phyloP scores from a whole-genome alignment of 1,140 invertebrate genomes.

The Apolygus lucorum region DNA sequence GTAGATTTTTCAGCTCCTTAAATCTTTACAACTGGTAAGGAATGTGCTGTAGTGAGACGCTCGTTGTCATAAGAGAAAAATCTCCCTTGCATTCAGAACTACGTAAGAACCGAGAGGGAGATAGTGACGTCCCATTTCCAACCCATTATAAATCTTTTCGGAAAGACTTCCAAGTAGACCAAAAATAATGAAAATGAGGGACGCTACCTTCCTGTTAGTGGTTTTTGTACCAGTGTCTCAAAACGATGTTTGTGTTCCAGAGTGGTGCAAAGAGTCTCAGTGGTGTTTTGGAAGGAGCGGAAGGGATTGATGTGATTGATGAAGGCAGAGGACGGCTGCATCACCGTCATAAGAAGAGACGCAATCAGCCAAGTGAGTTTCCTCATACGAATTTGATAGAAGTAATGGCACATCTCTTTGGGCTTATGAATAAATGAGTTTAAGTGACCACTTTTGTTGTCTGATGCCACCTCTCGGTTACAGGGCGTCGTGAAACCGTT shows the following conservation, averaged over 20 bases:
- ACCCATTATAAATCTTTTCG: not conserved
- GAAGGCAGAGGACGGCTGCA: conserved; percentile 22
- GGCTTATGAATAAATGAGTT: not conserved
- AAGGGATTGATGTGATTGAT: conserved; percentile 22
- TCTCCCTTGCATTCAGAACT: no score
- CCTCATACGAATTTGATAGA: no score
- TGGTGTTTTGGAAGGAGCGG: conserved; percentile 26
- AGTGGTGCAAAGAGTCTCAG: conserved; percentile 25
- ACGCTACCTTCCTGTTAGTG: no score
- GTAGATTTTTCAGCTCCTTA: no score
- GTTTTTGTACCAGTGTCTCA: not conserved
- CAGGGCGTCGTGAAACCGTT: not conserved
- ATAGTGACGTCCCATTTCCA: no score
- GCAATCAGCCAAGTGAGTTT: conserved; percentile 14
- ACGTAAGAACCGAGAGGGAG: no score
- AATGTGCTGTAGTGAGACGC: no score
- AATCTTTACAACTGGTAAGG: no score
- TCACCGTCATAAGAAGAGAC: conserved; percentile 22
- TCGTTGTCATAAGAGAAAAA: no score
- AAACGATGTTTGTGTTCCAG: not conserved
- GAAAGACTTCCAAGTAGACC: not conserved
- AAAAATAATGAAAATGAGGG: no score
- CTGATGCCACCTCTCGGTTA: not conserved
- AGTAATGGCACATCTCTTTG: no score
- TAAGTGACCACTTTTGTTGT: conserved; percentile 1